Percentiles rank a stretch among this genome's conserved stretches.
These are phyloP conservation scores for Archocentrus centrarchus DNA, from an alignment of 2,113 vertebrate genomes.

Conservation along the genomic window DNA sequence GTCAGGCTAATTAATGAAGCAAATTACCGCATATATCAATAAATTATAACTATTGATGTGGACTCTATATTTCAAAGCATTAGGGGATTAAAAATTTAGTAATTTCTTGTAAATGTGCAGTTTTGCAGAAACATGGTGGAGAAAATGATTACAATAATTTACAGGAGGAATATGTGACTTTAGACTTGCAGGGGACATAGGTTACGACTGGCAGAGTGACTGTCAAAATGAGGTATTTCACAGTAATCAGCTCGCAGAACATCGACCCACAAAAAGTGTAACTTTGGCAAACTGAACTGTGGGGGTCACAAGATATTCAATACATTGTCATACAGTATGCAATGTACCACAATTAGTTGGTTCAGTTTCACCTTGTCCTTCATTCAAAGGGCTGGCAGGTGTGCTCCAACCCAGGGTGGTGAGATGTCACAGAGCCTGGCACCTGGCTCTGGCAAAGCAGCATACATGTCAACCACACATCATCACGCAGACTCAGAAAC, in stretches of 20 bases:
- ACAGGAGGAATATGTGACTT: not conserved
- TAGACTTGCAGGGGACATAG: no score
- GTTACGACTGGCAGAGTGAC: no score
- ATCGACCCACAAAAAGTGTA: not conserved
- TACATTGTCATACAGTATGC: not conserved
- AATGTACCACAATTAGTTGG: not conserved
- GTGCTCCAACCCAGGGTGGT: not conserved
- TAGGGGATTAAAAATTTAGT: not conserved
- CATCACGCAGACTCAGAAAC: slow-evolving; percentile 11
- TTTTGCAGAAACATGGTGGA: not conserved
- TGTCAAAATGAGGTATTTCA: not conserved
- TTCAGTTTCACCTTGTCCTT: not conserved
- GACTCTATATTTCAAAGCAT: slow-evolving; percentile 9
- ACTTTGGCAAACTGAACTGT: not conserved
- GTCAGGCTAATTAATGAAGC: not conserved
- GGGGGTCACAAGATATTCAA: no score
- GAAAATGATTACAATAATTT: not conserved
- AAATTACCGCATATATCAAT: not conserved
- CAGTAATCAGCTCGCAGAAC: no score
- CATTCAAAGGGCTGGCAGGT: slow-evolving; percentile 1
- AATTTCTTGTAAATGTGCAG: not conserved
- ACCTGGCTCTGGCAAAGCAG: not conserved
- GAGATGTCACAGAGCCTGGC: not conserved
- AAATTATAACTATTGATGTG: not conserved
- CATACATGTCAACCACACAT: not conserved